Percentiles rank a stretch among this genome's conserved stretches.
These are phyloP conservation scores for Epinotia ramella DNA, from an alignment of 2,888 invertebrate genomes.

Conservation along the genomic window DNA sequence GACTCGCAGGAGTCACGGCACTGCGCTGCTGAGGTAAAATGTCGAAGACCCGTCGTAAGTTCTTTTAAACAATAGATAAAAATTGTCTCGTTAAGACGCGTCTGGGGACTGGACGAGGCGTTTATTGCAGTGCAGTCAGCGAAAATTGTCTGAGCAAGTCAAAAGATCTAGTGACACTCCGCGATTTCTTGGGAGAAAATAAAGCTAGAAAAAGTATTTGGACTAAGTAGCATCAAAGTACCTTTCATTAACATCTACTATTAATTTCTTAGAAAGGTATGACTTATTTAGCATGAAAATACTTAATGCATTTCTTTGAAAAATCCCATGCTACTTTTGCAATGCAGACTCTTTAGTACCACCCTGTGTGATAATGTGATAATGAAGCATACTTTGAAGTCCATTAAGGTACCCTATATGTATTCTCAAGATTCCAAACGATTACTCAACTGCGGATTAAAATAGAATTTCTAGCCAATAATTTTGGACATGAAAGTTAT, in stretches of 20 bases:
- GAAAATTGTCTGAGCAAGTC: neutral
- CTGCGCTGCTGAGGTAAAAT: neutral
- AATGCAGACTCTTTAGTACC: no score
- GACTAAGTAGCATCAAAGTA: neutral
- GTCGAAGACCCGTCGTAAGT: neutral
- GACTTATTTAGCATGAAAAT: no score
- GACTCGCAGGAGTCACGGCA: no score
- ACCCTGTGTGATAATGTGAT: neutral
- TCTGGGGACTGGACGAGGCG: slow-evolving; percentile 19
- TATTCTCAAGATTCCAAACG: neutral
- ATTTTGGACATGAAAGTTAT: neutral
- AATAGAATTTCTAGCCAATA: neutral
- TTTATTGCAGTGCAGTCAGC: neutral
- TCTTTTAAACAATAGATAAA: slow-evolving; percentile 35
- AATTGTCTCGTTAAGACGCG: slow-evolving; percentile 34
- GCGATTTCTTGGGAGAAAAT: neutral
- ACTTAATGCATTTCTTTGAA: no score
- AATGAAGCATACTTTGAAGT: neutral
- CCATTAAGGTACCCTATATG: neutral
- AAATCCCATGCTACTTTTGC: no score
- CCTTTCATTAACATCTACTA: neutral
- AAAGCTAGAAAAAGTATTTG: neutral
- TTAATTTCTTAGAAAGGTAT: neutral
- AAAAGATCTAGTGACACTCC: slow-evolving; percentile 3
- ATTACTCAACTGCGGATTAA: neutral